Conservation (phyloP, 2,888 invertebrate species). For the Leptinotarsa juncta region DNA sequence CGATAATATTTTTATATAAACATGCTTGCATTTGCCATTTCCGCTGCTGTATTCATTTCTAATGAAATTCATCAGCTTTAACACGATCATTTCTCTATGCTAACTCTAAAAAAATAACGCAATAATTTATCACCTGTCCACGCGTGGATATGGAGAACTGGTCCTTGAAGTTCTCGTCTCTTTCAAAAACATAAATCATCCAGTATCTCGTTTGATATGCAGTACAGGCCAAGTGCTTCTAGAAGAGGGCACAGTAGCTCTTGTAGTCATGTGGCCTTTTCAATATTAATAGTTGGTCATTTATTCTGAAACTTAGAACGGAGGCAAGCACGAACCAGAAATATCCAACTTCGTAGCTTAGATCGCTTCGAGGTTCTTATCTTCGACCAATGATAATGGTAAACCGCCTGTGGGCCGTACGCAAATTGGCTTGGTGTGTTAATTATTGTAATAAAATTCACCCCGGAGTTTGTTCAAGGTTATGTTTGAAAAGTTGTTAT, state of each 20-base stretch:
- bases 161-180: conserved; percentile 16
- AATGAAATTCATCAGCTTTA: conserved; percentile 1
- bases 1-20: neutral
- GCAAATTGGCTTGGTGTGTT: conserved; percentile 26
- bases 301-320: conserved; percentile 27
- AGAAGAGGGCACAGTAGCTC: conserved; percentile 33
- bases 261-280: conserved; percentile 30
- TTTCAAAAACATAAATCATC: conserved; percentile 23
- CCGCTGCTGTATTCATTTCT: neutral
- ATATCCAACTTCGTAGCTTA: conserved; percentile 10
- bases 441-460: conserved; percentile 21
- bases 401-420: conserved; percentile 2
- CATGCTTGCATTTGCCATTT: neutral
- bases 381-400: conserved; percentile 10
- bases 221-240: conserved; percentile 15
- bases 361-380: neutral
- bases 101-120: conserved; percentile 1
- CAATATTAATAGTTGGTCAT: conserved; percentile 38
- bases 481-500: conserved; percentile 19
- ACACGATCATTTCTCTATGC: conserved; percentile 11
- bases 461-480: conserved; percentile 13
- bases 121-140: conserved; percentile 14
- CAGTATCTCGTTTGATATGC: conserved; percentile 17
- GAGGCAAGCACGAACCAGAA: conserved; percentile 13
- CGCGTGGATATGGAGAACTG: conserved; percentile 15